These are phyloP conservation scores for Distichodus sexfasciatus DNA, from an alignment of 2,797 vertebrate genomes.

Conservation along the genomic window DNA sequence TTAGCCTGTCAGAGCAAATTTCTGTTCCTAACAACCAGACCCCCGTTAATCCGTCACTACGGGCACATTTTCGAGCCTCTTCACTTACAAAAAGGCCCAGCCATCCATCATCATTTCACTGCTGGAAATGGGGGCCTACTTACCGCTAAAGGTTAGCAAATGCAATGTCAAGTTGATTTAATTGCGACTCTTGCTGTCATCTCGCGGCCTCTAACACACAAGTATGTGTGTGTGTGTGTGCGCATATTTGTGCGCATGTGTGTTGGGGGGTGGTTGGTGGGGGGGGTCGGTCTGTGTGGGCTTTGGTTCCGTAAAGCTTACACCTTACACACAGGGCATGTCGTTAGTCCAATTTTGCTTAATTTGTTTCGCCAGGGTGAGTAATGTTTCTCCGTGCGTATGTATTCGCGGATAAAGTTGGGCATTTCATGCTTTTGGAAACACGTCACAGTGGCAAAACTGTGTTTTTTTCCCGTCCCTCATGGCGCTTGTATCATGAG, in stretches of 20 bases:
- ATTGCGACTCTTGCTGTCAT: constrained; percentile 21
- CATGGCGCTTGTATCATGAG: background rate
- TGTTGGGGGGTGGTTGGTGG: too few relatives aligned
- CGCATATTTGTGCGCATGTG: too few relatives aligned
- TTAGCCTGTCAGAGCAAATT: constrained; percentile 71
- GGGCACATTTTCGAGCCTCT: constrained; percentile 59
- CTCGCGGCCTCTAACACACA: constrained; percentile 16
- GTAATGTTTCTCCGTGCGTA: background rate
- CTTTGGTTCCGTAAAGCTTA: background rate
- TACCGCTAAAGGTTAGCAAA: constrained; percentile 56
- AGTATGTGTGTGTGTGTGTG: constrained; percentile 23
- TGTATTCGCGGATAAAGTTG: background rate
- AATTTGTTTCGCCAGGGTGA: constrained; percentile 16
- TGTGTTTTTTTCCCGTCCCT: background rate
- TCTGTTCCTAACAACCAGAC: constrained; percentile 60
- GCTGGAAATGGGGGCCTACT: constrained; percentile 48
- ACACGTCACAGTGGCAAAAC: background rate
- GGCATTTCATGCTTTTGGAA: background rate
- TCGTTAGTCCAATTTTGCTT: constrained; percentile 10
- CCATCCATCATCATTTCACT: constrained; percentile 60
- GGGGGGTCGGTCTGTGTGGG: constrained; percentile 13
- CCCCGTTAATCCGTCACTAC: constrained; percentile 66
- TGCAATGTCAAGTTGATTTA: constrained; percentile 51
- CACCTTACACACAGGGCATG: constrained; percentile 26
- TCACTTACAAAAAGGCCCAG: constrained; percentile 38